Base-by-base conservation (phyloP, 2,888 invertebrate species). In the Deilephila elpenor region DNA sequence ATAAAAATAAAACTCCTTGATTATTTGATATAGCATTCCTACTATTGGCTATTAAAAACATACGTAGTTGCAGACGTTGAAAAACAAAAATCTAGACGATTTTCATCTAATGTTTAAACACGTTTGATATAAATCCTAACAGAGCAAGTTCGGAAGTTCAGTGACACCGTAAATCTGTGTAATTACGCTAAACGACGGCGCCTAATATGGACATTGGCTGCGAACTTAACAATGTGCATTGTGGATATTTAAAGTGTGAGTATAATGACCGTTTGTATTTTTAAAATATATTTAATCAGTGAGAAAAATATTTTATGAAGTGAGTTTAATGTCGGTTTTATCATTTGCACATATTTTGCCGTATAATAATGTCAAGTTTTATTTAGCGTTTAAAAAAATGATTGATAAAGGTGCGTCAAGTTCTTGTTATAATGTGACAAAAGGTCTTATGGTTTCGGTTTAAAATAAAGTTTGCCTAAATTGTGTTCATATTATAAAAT, bases 101-200 rank as follows among this genome's bases (percentile, higher is more conserved):
- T 60, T 60, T 60, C 29, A 60, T 60, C 29, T 60, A 14, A 14
- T 5, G 60, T 60, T 60, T 60, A 60, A 60, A 60, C 29, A 29
- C 17, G 5, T 32, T 29, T 60, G 25, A 29, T 25, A 32, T 60
- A 60, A 17, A 60, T 29, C 29, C 29, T 29, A 25, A 60, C 29
- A 29, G 29, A 32, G 44, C 11, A 25, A 74, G 72, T 59, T 59
- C 74, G 67, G 72, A 64, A 71, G 76, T 74, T 76, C 77, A 75
- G 62, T 75, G 77, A 44, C 75, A 73, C 74, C 74, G 73, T 77
- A 74, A 75, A 77, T 75, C 74, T 74, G 59, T 19, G 71, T 74
- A 75, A 76, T 76, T 76, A 73, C 74, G 74, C 20, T 51, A 51
- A 67, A 64, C 20, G 44, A 20, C 67, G 51, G 67, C 67, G 44